phyloP scores from a whole-genome alignment of 1,140 invertebrate species.

The Pteromalus puparum region DNA sequence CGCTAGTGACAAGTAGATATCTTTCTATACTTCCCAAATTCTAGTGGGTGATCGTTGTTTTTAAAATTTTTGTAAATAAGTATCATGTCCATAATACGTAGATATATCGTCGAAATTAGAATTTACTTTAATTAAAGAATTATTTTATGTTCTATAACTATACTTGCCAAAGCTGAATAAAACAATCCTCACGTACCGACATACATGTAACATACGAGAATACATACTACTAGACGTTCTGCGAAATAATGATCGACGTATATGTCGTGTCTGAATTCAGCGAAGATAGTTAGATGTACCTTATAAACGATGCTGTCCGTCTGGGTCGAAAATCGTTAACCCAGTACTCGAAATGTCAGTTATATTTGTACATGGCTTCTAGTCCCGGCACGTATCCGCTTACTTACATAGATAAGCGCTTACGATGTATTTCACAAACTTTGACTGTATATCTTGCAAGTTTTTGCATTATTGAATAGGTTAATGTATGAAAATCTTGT shows the following conservation, averaged over 20 bases:
- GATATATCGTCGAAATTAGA: no score
- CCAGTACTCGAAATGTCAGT: not conserved
- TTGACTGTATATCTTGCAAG: not conserved
- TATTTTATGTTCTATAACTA: no score
- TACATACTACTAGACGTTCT: not conserved
- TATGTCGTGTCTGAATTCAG: not conserved
- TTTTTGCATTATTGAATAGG: no score
- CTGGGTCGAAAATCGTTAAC: not conserved
- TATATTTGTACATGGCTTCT: not conserved
- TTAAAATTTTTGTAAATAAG: no score
- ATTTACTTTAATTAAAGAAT: no score
- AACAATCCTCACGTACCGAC: no score
- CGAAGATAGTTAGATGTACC: not conserved
- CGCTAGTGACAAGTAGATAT: no score
- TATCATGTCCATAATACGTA: no score
- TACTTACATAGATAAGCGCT: not conserved
- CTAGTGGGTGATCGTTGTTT: no score
- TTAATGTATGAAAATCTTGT: not conserved
- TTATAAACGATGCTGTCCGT: not conserved
- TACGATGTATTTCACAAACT: not conserved
- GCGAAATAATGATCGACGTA: not conserved
- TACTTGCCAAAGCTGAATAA: no score
- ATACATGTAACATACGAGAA: no score
- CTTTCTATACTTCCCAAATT: no score
- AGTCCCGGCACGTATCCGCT: not conserved